Evolutionary conservation across 30 jellyfish, hydroid and myxozoan genomes (phyloP), one percentile per base, ranked within the genome.

Genomic region (Aurelia aurita): DNA sequence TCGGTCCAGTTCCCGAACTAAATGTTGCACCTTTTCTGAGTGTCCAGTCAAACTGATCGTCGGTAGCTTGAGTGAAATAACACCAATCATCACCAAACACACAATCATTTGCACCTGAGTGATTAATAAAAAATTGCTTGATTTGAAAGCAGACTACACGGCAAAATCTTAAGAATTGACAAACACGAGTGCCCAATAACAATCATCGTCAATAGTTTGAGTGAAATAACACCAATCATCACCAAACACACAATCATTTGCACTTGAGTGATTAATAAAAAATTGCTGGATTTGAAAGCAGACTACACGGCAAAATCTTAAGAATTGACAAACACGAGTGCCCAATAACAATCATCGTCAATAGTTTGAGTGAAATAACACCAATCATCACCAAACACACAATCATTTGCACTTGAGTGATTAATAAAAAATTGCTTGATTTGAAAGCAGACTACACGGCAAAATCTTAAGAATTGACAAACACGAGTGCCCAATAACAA

Each of bases 1-100:
- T 84, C 62, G 87, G 94, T 39, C 94, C 94, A 71, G 94, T 84
- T 31, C 94, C 87, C 87, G 77, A 39, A 68, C 87, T 73, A 65
- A 12, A 60, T n/a, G 87, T 71, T 58, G 87, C 94, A 39, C 94
- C 87, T 32, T 84, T 84, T 28, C 85, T 53, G 59, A 67, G 73
- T 22, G 85, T 68, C 91, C 91, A 82, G 21, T 82, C 86, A 55
- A 82, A 82, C 15, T 82, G 80, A 43, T 82, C 91, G 44, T 69
- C 85, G 16, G 8, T 21, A 1, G 91, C 91, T 57, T 82, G 91
- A 13, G 78, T 51, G 80, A 65, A 82, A 46, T 62, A 68, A 82
- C 91, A 82, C 71, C 60, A 59, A 72, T 58, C 73, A 54, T 57
- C 74, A 44, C 68, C 85, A 54, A 82, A 82, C 0, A 29, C 54